phyloP scores from a whole-genome alignment of 2,888 invertebrate genomes.

The Eristalinus aeneus region DNA sequence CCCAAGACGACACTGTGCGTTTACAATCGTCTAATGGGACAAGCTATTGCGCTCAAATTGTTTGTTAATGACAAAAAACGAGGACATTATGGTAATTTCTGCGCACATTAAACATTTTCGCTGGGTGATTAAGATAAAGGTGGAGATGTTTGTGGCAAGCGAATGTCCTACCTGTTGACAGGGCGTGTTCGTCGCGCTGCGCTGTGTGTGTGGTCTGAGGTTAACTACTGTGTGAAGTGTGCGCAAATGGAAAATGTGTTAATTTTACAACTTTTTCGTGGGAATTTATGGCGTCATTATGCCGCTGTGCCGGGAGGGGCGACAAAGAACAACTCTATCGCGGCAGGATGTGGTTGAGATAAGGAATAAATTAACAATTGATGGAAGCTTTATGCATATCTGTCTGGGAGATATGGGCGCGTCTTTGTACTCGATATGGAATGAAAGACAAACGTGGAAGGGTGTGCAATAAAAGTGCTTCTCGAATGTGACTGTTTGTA shows the following conservation, averaged over 20 bases:
- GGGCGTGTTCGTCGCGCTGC: not conserved
- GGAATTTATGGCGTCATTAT: slow-evolving; percentile 51
- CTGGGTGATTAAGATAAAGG: slow-evolving; percentile 67
- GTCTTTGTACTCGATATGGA: not conserved
- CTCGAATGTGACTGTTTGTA: not conserved
- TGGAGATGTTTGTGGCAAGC: slow-evolving; percentile 48
- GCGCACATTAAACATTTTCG: slow-evolving; percentile 57
- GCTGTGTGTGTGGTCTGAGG: not conserved
- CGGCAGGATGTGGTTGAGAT: not conserved
- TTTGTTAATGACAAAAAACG: slow-evolving; percentile 61
- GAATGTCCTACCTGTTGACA: slow-evolving; percentile 60
- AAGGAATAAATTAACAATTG: slow-evolving; percentile 2
- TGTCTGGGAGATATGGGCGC: not conserved
- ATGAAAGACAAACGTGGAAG: not conserved
- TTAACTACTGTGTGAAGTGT: slow-evolving; percentile 14
- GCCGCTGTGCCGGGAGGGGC: not conserved
- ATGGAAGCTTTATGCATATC: slow-evolving; percentile 24
- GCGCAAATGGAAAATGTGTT: slow-evolving; percentile 58
- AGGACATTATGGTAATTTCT: slow-evolving; percentile 66
- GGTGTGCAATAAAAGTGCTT: not conserved
- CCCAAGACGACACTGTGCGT: not conserved
- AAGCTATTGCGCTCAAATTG: slow-evolving; percentile 52
- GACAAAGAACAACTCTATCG: not conserved
- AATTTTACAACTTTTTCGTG: slow-evolving; percentile 44
- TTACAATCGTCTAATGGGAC: slow-evolving; percentile 57